Evolutionary conservation across 2,888 invertebrate species (phyloP), one percentile per base, ranked within the genome.

Genomic region (Allophyes oxyacanthae): DNA sequence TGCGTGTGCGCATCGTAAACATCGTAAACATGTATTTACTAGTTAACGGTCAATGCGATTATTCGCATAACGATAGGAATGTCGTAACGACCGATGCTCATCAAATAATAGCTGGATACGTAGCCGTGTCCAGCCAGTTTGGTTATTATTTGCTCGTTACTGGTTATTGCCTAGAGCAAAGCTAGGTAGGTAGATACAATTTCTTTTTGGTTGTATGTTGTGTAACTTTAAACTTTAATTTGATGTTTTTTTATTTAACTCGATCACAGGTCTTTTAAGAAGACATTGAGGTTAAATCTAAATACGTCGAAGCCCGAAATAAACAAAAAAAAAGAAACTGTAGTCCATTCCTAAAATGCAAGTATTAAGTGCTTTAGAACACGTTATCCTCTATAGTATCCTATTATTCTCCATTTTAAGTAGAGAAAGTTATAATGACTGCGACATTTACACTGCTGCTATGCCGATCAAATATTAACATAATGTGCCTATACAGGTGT

Each of bases 121-220:
- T 61, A 50, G 50, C 59, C 43, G 43, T 44, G 64, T 64, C 58
- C 55, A 69, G 71, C 58, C 62, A 62, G 62, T 79, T 74, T 65
- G 44, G 70, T 59, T 74, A 80, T 79, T 81, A 79, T 77, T 72
- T 75, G 59, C 72, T 78, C 79, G 69, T 81, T 78, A 78, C 44
- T 65, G 38, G 36, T 28, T 49, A 53, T 36, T 25, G 77, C 80
- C 79, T 77, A 51, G 42, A 74, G 79, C 75, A 38, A 6, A 14
- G 42, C 54, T 54, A 45, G 40, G 60, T 20, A 14, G 42, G 49
- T 54, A 45, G 40, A 65, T 20, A 49, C 45, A 34, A 41, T 38
- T 41, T 11, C 10, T 9, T 28, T 20, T 38, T 36, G 8, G 7
- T 14, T 6, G 2, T 3, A 7, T 9, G 1, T 3, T 36, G 34